Base-by-base conservation (phyloP, 2,888 invertebrate species). In the Sthenelais limicola region DNA sequence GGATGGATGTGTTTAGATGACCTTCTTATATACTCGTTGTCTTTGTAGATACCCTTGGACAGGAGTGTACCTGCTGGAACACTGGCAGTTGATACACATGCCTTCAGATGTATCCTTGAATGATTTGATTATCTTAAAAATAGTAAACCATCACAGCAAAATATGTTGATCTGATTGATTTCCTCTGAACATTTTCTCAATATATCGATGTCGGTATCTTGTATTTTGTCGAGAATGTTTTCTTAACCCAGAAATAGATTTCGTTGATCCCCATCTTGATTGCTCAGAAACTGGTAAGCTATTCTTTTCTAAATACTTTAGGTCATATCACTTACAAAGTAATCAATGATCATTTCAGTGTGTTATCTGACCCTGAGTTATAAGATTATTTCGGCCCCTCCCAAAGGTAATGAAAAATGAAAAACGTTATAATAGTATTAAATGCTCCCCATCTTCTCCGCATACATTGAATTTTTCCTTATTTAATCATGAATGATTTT, bases 71-170 rank as follows among this genome's bases (percentile, higher is more conserved):
- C 82, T 26, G 72, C 81, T 0, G 83, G 83, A 79, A 82, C 79
- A 68, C 73, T 78, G n/a, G 77, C 82, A 30, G 82, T 85, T 1
- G 84, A 86, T 73, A 86, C 85, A 0, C 82, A 82, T 79, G 80
- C 81, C 74, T 83, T 87, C 74, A 85, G 82, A 80, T 87, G 84
- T 86, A 85, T 85, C 85, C 83, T 85, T 84, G 73, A 7, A 33
- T 67, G 15, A 51, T 43, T 9, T 43, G 9, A 12, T 43, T 12
- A 9, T 18, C 43, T 18, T 18, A 43, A 18, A 9, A 43, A 43
- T 12, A 18, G 43, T 43, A 12, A 43, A 12, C 9, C 9, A 18
- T 9, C 18, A 43, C 43, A 43, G 9, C 43, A 43, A 43, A 12
- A 12, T 18, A 43, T 9, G 43, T 43, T 18, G 43, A 43, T 18